phyloP scores from a whole-genome alignment of 2,113 vertebrate species.

The Passer montanus region DNA sequence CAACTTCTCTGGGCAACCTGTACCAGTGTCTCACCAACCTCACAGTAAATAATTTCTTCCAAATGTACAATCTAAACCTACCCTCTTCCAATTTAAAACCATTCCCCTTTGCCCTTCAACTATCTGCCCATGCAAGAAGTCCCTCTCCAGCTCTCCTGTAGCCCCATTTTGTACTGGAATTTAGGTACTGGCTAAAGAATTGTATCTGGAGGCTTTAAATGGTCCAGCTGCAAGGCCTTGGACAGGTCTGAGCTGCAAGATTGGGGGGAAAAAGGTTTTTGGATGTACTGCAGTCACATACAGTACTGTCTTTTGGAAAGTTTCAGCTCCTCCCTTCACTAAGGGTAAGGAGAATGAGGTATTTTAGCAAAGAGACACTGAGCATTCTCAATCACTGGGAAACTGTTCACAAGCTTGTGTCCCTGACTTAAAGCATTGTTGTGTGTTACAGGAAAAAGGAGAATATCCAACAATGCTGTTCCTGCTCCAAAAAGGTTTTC shows the following conservation, averaged over 20 bases:
- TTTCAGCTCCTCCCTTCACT: background rate
- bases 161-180: background rate
- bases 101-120: background rate
- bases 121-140: background rate
- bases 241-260: background rate
- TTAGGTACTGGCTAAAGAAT: background rate
- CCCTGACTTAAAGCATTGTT: background rate
- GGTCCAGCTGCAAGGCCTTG: background rate
- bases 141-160: background rate
- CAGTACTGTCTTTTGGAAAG: background rate
- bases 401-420: background rate
- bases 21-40: background rate
- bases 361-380: background rate
- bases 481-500: background rate
- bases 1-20: background rate
- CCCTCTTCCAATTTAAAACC: background rate
- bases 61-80: background rate
- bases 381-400: background rate
- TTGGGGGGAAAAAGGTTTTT: rapidly evolving
- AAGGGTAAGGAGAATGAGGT: background rate
- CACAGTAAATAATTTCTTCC: background rate
- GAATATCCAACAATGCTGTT: background rate
- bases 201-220: background rate
- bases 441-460: background rate
- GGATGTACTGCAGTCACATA: background rate